Conservation (phyloP, 2,797 vertebrate genomes). For the Rhynchonycteris naso region DNA sequence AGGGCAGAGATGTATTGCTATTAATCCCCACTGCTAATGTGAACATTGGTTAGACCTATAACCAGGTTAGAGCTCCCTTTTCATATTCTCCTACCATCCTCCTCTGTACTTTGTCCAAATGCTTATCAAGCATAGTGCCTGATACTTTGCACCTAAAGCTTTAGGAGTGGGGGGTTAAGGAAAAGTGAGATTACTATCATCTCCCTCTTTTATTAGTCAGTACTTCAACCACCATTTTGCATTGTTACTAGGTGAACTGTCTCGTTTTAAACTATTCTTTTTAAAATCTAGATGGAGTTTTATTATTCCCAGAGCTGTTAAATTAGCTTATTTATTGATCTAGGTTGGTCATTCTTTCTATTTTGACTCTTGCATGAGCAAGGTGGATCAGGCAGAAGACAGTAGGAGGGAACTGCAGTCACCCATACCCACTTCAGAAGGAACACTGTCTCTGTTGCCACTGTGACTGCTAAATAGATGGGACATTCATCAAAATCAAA, state of each 20-base stretch:
- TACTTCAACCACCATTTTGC: not conserved
- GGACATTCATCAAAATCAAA: conserved; percentile 20
- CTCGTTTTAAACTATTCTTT: not conserved
- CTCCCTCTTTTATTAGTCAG: not conserved
- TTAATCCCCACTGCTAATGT: not conserved
- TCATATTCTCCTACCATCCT: not conserved
- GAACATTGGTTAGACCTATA: not conserved
- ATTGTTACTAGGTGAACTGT: not conserved
- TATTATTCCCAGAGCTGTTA: not conserved
- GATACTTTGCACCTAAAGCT: not conserved
- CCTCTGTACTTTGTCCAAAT: not conserved
- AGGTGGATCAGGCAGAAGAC: not conserved
- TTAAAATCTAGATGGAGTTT: not conserved
- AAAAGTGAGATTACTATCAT: not conserved
- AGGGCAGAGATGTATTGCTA: not conserved
- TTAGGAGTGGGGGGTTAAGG: not conserved
- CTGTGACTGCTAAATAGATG: not conserved
- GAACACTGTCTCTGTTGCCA: not conserved
- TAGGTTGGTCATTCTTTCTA: not conserved
- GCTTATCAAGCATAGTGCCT: not conserved
- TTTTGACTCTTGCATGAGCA: not conserved
- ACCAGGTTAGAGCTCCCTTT: not conserved
- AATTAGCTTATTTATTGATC: not conserved
- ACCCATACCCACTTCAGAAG: not conserved
- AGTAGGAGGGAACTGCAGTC: not conserved